Evolutionary conservation across 2,888 invertebrate genomes (phyloP).

Genomic region (Calephelis perditalis): DNA sequence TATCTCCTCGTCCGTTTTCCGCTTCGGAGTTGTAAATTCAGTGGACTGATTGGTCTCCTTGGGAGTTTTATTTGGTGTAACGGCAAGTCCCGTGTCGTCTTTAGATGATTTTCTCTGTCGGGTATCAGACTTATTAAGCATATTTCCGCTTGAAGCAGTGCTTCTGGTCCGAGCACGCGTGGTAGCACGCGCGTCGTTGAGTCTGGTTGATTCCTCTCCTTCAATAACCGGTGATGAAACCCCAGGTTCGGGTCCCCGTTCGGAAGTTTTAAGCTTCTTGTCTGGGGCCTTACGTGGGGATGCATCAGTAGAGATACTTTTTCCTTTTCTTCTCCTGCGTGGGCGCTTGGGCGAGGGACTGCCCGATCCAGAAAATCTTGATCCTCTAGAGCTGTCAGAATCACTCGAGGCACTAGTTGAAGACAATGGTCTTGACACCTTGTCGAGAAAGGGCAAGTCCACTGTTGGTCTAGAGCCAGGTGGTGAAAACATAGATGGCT

Average conservation of each 20-base stretch:
- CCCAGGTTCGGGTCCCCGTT: conserved; percentile 85
- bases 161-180: conserved; percentile 83
- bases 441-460: conserved; percentile 89
- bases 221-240: conserved; percentile 85
- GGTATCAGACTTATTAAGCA: conserved; percentile 79
- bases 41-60: conserved; percentile 79
- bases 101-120: conserved; percentile 70
- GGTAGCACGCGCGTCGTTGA: conserved; percentile 64
- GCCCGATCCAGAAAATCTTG: conserved; percentile 55
- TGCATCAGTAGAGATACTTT: conserved; percentile 55
- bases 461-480: conserved; percentile 73
- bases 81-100: conserved; percentile 50
- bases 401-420: conserved; percentile 80
- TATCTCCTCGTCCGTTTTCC: conserved; percentile 81
- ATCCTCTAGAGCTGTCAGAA: conserved; percentile 72
- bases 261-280: conserved; percentile 91
- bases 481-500: conserved; percentile 64
- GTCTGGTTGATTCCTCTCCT: conserved; percentile 84
- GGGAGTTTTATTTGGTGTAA: conserved; percentile 66
- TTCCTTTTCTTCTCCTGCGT: conserved; percentile 59
- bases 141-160: conserved; percentile 82
- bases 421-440: conserved; percentile 84
- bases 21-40: conserved; percentile 79
- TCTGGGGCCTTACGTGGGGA: conserved; percentile 82
- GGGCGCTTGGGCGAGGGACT: conserved; percentile 65